Evolutionary conservation across 2,797 vertebrate species (phyloP).

Genomic region (Rhodeus uyekii): DNA sequence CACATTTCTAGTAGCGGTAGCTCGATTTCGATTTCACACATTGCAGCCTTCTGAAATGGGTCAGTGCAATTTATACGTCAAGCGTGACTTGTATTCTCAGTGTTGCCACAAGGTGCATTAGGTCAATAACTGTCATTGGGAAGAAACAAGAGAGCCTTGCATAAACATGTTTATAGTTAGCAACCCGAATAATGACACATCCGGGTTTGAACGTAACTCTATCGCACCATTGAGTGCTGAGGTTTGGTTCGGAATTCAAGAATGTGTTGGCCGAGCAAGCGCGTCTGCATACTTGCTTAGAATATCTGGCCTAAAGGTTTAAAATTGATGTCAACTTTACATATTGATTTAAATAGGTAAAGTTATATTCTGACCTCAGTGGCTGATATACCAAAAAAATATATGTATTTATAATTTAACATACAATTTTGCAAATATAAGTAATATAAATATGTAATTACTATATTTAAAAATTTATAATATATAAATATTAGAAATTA

Average conservation of each 20-base stretch:
- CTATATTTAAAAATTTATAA: no score
- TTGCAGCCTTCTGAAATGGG: neutral
- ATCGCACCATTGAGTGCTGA: neutral
- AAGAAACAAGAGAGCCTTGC: neutral
- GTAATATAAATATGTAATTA: no score
- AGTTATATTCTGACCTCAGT: neutral
- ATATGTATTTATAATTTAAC: neutral
- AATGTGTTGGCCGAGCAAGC: neutral
- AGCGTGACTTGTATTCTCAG: neutral
- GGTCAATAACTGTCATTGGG: neutral
- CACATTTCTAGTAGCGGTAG: neutral
- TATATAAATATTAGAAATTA: no score
- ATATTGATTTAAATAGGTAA: neutral
- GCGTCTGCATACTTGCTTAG: neutral
- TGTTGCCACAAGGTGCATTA: neutral
- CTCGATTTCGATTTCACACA: neutral
- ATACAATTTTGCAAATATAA: neutral
- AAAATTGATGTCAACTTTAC: neutral
- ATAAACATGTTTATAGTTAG: constrained; percentile 13
- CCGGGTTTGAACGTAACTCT: neutral
- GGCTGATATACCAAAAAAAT: neutral
- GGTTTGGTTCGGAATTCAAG: neutral
- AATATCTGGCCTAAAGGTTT: neutral
- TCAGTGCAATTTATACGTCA: neutral
- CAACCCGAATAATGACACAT: constrained; percentile 11